Percentiles rank a stretch among this genome's conserved stretches.
These are phyloP conservation scores for Lasioglossum leucozonium DNA, from an alignment of 2,888 invertebrate genomes.

Conservation along the genomic window DNA sequence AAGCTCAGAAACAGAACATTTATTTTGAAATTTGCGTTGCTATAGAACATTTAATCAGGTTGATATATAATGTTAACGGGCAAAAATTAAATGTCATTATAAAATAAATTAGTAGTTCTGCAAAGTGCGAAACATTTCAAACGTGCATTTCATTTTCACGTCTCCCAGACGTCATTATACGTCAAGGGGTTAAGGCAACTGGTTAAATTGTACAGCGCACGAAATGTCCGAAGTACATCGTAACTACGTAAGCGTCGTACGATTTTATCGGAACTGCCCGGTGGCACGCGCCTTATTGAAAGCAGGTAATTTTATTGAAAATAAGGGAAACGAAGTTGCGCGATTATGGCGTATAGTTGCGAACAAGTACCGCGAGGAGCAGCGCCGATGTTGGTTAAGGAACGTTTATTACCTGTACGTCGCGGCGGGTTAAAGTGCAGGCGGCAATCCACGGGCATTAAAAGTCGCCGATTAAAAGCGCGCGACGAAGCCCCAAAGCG, in stretches of 20 bases:
- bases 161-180: too few species aligned
- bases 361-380: not conserved
- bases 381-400: not conserved
- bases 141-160: too few species aligned
- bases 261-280: not conserved
- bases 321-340: not conserved
- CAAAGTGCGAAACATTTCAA: too few species aligned
- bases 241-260: not conserved
- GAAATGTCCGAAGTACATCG: not conserved
- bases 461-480: conserved; percentile 31
- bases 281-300: not conserved
- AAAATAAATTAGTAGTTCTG: too few species aligned
- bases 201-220: not conserved
- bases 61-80: too few species aligned
- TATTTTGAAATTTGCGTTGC: too few species aligned
- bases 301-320: not conserved
- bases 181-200: too few species aligned
- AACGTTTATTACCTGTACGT: conserved; percentile 30
- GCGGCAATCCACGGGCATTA: not conserved
- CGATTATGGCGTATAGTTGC: not conserved
- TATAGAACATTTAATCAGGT: too few species aligned
- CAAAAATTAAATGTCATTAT: too few species aligned
- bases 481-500: conserved; percentile 14
- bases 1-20: too few species aligned
- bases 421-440: not conserved